Evolutionary conservation across 1,140 invertebrate species (phyloP), one percentile per base, ranked within the genome.

Genomic region (Anagrus nilaparvatae): DNA sequence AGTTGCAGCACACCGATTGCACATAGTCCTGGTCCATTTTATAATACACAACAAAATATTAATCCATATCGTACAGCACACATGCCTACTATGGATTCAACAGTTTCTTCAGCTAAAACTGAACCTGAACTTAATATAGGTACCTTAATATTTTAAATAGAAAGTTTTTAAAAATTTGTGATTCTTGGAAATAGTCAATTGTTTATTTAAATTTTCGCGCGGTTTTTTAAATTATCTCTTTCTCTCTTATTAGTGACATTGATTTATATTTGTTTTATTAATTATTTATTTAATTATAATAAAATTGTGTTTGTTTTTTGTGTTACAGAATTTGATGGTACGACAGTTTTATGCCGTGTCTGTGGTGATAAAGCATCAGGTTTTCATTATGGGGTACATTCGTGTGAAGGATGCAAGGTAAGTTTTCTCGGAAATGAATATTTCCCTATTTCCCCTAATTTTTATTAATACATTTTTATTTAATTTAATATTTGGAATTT

Each of bases 341-440:
- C 93, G 33, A 97, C 92, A 18, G 90, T 97, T 36, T 69, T 98
- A 32, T 99, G 96, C 66, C 84, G 94, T 55, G 95, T 99, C n/a
- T 99, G 96, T 68, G 95, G 94, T 20, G 96, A 99, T 71, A 97
- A 97, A 65, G 94, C 96, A 32, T 96, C 91, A 37, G 96, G 96
- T 19, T 99, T 98, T 69, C 95, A 99, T 68, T 98, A 98, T 78
- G 96, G 95, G 21, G 95, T 99, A 46, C 96, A 97, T 56, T 96
- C 92, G 40, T 99, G 96, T 70, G 96, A 99, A 74, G 96, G 96
- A 57, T 99, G 96, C 75, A 99, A 99, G 83, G 95, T 98, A 76
- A 82, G 81, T 66, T n/a, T n/a, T n/a, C n/a, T n/a, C n/a, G n/a
- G n/a, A n/a, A 33, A 34, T 25, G 16, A 29, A 33, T 34, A n/a